phyloP scores from a whole-genome alignment of 2,888 invertebrate genomes.

The Dryocosmus kuriphilus region DNA sequence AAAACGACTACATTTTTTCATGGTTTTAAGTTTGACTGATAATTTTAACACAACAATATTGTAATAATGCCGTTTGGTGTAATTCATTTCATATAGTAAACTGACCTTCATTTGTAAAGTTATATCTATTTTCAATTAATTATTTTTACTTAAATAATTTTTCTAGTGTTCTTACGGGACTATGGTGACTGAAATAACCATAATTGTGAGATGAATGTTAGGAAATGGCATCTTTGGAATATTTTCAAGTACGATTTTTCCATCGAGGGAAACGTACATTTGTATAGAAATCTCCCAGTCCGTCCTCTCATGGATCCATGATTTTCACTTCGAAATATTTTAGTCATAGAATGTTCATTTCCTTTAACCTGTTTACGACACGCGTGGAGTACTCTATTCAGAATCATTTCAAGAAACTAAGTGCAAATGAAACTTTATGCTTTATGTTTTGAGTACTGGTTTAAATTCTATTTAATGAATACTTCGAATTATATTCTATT shows the following conservation, averaged over 20 bases:
- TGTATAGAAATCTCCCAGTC: not conserved
- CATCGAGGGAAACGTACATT: not conserved
- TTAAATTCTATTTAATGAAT: not conserved
- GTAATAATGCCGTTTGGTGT: too few species aligned
- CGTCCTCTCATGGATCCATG: not conserved
- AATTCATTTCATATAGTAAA: too few species aligned
- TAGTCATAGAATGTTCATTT: not conserved
- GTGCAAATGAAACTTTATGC: not conserved
- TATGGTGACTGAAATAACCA: not conserved
- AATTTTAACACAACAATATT: too few species aligned
- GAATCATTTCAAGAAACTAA: not conserved
- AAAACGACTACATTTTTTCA: not conserved
- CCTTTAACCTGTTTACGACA: not conserved
- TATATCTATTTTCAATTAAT: too few species aligned
- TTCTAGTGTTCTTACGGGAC: too few species aligned
- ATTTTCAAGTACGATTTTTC: not conserved
- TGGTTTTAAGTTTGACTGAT: not conserved
- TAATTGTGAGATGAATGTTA: not conserved
- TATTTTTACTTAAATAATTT: too few species aligned
- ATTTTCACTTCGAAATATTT: slow-evolving; percentile 8
- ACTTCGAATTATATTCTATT: not conserved
- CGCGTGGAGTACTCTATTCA: not conserved
- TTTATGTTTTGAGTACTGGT: not conserved
- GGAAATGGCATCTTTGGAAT: not conserved
- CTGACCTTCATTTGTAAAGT: too few species aligned